A percentile compares a stretch with the other conserved stretches of the same genome.
Conservation (phyloP, 2,888 invertebrate genomes). For the Resseliella maxima region DNA sequence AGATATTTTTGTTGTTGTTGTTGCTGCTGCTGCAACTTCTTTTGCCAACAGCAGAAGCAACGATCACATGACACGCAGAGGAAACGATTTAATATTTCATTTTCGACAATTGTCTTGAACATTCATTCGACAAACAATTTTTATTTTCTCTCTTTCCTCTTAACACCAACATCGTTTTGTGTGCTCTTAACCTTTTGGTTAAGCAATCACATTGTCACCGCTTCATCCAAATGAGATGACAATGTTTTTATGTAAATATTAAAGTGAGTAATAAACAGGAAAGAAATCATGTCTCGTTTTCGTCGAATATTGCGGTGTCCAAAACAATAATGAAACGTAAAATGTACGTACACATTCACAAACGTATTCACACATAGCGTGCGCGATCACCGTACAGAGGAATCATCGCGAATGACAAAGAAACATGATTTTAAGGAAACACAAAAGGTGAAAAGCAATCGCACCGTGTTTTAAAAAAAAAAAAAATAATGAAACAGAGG, state of each 20-base stretch:
- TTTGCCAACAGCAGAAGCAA: too few species aligned
- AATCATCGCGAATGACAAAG: conserved; percentile 16
- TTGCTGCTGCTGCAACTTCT: background rate
- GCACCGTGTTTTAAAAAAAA: background rate
- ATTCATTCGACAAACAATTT: background rate
- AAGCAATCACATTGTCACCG: background rate
- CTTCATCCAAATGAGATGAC: conserved; percentile 43
- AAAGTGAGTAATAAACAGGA: conserved; percentile 23
- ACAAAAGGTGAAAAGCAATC: conserved; percentile 28
- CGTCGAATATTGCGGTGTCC: conserved; percentile 2
- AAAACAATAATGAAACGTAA: background rate
- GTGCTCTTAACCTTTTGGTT: conserved; percentile 22
- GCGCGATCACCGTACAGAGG: background rate
- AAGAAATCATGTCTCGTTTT: conserved; percentile 48
- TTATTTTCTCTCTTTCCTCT: background rate
- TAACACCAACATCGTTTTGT: background rate
- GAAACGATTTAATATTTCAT: conserved; percentile 26
- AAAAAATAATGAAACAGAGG: too few species aligned
- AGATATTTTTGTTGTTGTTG: too few species aligned
- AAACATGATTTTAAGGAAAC: background rate
- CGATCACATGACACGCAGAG: background rate
- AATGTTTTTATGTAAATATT: conserved; percentile 36
- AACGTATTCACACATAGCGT: too few species aligned
- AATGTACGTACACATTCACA: too few species aligned
- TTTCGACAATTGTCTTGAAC: conserved; percentile 23